phyloP scores from a whole-genome alignment of 2,888 invertebrate genomes.

The Subacronicta megacephala region DNA sequence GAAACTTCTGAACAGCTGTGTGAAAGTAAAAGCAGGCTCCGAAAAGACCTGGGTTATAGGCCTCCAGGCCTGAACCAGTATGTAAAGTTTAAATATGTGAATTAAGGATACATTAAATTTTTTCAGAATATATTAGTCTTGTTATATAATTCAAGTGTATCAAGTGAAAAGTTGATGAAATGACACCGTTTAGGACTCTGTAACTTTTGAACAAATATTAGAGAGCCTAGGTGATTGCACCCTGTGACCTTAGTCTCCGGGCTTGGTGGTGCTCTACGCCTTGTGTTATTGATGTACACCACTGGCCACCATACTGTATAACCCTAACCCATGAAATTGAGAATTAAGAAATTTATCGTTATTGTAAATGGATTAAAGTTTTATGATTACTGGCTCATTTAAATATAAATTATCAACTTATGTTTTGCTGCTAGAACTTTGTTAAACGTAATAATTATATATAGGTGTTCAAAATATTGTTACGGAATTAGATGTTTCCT shows the following conservation, averaged over 20 bases:
- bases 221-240: conserved; percentile 84
- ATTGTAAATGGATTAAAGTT: conserved; percentile 87
- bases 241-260: conserved; percentile 75
- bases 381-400: conserved; percentile 87
- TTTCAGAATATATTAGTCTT: conserved; percentile 90
- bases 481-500: conserved; percentile 87
- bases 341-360: conserved; percentile 81
- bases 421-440: conserved; percentile 87
- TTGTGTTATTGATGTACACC: conserved; percentile 57
- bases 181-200: conserved; percentile 77
- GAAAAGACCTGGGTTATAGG: conserved; percentile 73
- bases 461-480: conserved; percentile 89
- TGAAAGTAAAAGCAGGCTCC: conserved; percentile 74
- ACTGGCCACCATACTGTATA: conserved; percentile 65
- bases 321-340: conserved; percentile 78
- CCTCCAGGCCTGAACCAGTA: conserved; percentile 85
- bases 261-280: conserved; percentile 60
- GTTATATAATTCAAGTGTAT: conserved; percentile 90
- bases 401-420: conserved; percentile 81
- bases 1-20: conserved; percentile 79
- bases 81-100: conserved; percentile 82
- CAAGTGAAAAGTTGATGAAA: conserved; percentile 78
- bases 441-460: conserved; percentile 87
- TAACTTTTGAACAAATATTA: conserved; percentile 82
- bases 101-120: conserved; percentile 88